phyloP scores from a whole-genome alignment of 2,113 vertebrate genomes.

The Eurypyga helias region DNA sequence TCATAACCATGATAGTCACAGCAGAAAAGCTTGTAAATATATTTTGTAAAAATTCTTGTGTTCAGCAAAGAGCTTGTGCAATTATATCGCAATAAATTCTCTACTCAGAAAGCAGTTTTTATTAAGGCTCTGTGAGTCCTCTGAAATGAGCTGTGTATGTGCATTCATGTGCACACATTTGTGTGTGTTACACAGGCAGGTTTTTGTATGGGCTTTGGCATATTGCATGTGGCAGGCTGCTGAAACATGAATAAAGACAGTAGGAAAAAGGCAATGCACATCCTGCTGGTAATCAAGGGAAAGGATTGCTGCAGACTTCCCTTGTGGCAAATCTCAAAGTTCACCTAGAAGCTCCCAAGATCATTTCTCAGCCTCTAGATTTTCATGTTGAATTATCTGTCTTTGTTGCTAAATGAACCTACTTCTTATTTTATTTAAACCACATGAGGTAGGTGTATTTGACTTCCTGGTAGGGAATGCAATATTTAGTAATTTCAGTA shows the following conservation, averaged over 20 bases:
- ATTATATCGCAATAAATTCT: constrained; percentile 37
- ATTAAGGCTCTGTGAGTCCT: constrained; percentile 1
- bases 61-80: constrained; percentile 39
- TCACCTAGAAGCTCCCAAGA: constrained; percentile 62
- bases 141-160: neutral
- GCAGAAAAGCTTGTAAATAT: neutral
- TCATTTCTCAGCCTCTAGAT: constrained; percentile 63
- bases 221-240: constrained; percentile 75
- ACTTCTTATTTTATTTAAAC: constrained; percentile 78
- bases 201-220: constrained; percentile 53
- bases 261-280: constrained; percentile 59
- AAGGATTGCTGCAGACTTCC: neutral
- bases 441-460: constrained; percentile 44
- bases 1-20: constrained; percentile 8
- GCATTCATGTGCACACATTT: neutral
- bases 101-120: constrained; percentile 49
- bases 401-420: constrained; percentile 67
- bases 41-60: constrained; percentile 39
- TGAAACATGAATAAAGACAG: constrained; percentile 77
- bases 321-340: constrained; percentile 26
- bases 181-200: neutral
- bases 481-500: constrained; percentile 68
- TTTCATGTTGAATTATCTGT: constrained; percentile 72
- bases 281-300: constrained; percentile 51
- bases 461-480: constrained; percentile 59